Evolutionary conservation across 2,797 vertebrate genomes (phyloP), one percentile per base, ranked within the genome.

Genomic region (Enteromius paludinosus): DNA sequence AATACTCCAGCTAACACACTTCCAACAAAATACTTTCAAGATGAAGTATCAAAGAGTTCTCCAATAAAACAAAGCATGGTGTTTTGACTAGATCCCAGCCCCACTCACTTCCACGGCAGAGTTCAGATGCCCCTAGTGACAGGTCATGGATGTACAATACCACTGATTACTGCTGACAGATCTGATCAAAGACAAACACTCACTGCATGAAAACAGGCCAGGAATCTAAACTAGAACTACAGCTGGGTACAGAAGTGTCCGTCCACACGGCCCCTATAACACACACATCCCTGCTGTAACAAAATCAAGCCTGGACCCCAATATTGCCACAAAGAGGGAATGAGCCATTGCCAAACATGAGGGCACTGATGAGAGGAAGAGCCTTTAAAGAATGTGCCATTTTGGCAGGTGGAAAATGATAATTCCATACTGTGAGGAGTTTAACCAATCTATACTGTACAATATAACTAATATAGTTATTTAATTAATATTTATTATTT

Each of bases 151-250:
- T 66, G 38, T 85, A 87, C 83, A 84, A 83, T 81, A 52, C 41
- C 6, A 62, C 78, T 81, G 77, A 85, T 85, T 85, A 79, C 41
- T 10, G 71, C 61, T 49, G 81, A 86, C 84, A 82, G 61, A 54
- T 68, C 70, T 85, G 88, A 90, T 88, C 89, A 88, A 89, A 90
- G 83, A 52, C 73, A 28, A 4, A 66, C n/a, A 15, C 54, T 52
- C 64, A 79, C 52, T 65, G 69, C 23, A 82, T 78, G 81, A 80
- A 84, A 88, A 85, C 87, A 84, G 72, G 83, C 74, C 59, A 41
- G 69, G 28, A 66, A 64, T 69, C 11, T 73, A 20, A 28, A 76
- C 78, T 41, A 5, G 33, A 38, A 18, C 54, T 49, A 56, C 41
- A 83, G 49, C 41, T 49, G 41, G 45, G 41, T 18, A 49, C 79